Conservation (phyloP, 2,113 vertebrate genomes). For the Todiramphus chloris region DNA sequence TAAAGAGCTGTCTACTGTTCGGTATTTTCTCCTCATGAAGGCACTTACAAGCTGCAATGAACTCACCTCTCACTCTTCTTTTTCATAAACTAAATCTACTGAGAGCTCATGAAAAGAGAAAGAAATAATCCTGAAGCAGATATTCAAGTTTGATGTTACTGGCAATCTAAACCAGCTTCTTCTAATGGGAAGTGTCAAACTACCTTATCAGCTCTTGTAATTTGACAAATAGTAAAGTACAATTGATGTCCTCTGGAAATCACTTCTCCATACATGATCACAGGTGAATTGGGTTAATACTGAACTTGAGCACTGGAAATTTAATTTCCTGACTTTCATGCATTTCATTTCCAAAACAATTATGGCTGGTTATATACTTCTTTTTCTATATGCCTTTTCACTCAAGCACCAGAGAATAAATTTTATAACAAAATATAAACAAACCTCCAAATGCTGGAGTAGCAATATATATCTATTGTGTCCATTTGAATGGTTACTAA, state of each 20-base stretch:
- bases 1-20: neutral
- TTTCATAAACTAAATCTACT: neutral
- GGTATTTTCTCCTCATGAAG: neutral
- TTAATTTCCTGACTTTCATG: conserved; percentile 34
- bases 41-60: rapidly evolving
- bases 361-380: neutral
- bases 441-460: neutral
- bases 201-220: neutral
- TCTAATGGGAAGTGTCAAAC: neutral
- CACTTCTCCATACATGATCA: neutral
- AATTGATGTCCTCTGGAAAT: neutral
- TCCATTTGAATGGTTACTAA: neutral
- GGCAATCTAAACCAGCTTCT: neutral
- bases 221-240: neutral
- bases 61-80: neutral
- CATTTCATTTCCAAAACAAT: neutral
- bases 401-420: neutral
- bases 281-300: neutral
- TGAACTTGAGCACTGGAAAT: neutral
- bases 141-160: neutral
- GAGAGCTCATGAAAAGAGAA: neutral
- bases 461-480: neutral
- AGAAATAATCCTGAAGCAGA: neutral
- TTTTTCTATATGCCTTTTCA: neutral
- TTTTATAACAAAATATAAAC: neutral